Conservation (phyloP, 2,797 vertebrate species). For the Sylvilagus floridanus region DNA sequence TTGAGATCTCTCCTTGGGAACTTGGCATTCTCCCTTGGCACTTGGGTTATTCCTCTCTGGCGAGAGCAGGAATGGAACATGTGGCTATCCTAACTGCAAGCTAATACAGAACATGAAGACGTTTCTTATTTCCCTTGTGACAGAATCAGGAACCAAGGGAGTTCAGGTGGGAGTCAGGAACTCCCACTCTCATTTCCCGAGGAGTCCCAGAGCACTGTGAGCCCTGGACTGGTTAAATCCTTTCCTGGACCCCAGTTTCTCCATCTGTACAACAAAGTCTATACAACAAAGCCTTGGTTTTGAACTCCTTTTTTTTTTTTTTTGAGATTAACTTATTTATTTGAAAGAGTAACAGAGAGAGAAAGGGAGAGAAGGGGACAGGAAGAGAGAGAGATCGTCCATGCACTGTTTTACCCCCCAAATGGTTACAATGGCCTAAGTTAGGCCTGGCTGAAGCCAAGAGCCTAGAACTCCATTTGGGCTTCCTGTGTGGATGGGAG, state of each 20-base stretch:
- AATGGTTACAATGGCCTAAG: no score
- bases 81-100: not conserved
- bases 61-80: not conserved
- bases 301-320: no score
- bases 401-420: no score
- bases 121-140: not conserved
- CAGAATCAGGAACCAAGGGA: not conserved
- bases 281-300: not conserved
- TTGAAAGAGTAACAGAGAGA: no score
- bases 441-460: no score
- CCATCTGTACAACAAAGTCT: no score
- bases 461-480: no score
- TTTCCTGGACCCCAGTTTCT: not conserved
- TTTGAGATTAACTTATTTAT: no score
- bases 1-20: not conserved
- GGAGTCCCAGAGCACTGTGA: not conserved
- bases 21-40: not conserved
- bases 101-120: not conserved
- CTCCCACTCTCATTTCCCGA: not conserved
- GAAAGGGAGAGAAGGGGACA: no score
- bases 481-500: no score
- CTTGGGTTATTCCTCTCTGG: not conserved
- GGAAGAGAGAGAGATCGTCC: no score
- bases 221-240: accelerated
- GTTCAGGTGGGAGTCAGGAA: not conserved